phyloP scores from a whole-genome alignment of 1,140 invertebrate genomes.

The Eubasilissa regina region DNA sequence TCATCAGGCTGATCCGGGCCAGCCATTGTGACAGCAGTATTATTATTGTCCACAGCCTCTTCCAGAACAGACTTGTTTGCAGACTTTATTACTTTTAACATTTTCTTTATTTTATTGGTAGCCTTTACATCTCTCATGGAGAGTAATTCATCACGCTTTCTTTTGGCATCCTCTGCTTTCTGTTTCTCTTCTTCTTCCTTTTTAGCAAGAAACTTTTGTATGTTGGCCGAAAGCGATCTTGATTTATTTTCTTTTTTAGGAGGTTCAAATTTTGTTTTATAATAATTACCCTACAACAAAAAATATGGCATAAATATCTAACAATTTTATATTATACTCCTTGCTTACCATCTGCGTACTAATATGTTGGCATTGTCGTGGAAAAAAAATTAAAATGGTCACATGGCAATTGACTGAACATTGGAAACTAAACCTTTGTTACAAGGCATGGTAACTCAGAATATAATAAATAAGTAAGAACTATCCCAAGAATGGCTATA shows the following conservation, averaged over 20 bases:
- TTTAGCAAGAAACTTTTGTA: conserved; percentile 86
- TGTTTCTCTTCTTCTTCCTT: conserved; percentile 85
- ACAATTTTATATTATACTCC: conserved; percentile 35
- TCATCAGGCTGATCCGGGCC: conserved; percentile 87
- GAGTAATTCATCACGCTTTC: conserved; percentile 78
- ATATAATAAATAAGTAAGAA: neutral
- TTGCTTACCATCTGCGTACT: neutral
- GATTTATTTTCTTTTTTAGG: conserved; percentile 85
- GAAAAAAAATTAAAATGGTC: too few relatives aligned
- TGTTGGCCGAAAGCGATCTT: conserved; percentile 80
- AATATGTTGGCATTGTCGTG: conserved; percentile 1
- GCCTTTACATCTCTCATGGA: conserved; percentile 83
- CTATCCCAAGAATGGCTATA: neutral
- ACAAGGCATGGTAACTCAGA: neutral
- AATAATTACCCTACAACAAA: conserved; percentile 73
- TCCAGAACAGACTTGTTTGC: conserved; percentile 89
- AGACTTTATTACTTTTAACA: conserved; percentile 85
- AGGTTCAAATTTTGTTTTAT: conserved; percentile 84
- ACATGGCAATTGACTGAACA: neutral
- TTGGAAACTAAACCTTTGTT: neutral
- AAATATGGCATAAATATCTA: too few relatives aligned
- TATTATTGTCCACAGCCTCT: conserved; percentile 84
- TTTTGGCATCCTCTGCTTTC: conserved; percentile 77
- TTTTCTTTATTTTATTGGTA: conserved; percentile 78
- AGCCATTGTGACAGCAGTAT: conserved; percentile 82